phyloP scores from a whole-genome alignment of 2,888 invertebrate genomes.

The Polydrusus pterygomalis region DNA sequence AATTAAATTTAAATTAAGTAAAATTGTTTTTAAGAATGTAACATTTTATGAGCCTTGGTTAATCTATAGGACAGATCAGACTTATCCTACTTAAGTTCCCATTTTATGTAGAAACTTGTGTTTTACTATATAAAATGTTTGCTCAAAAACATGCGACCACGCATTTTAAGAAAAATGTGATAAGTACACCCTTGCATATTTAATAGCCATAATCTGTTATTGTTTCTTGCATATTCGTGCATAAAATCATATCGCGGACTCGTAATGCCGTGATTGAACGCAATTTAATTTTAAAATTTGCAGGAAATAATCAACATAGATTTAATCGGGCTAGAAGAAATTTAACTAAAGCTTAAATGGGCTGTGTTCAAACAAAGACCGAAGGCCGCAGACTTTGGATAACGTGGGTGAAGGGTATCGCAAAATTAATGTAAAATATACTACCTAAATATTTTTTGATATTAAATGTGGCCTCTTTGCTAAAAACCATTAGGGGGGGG shows the following conservation, averaged over 20 bases:
- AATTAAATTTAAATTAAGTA: too few species aligned
- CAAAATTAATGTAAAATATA: too few species aligned
- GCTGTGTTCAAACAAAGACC: neutral
- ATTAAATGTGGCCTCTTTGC: too few species aligned
- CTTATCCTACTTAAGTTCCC: neutral
- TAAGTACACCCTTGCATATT: constrained; percentile 55
- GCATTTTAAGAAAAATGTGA: constrained; percentile 51
- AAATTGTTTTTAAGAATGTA: too few species aligned
- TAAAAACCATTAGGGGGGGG: too few species aligned
- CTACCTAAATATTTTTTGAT: too few species aligned
- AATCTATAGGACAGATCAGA: too few species aligned
- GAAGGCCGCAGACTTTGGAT: neutral
- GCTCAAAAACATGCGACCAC: constrained; percentile 28
- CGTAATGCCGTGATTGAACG: constrained; percentile 41
- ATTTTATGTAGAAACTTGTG: constrained; percentile 3
- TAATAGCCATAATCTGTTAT: constrained; percentile 58
- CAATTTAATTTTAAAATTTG: constrained; percentile 44
- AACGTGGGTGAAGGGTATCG: neutral
- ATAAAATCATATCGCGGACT: constrained; percentile 31
- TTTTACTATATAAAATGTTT: constrained; percentile 3
- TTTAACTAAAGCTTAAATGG: constrained; percentile 16
- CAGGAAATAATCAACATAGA: constrained; percentile 32
- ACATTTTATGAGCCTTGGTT: too few species aligned
- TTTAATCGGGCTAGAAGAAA: constrained; percentile 14
- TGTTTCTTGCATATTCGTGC: constrained; percentile 43